Conservation (phyloP, 2,888 invertebrate genomes). For the Rugalucina vietnamica region DNA sequence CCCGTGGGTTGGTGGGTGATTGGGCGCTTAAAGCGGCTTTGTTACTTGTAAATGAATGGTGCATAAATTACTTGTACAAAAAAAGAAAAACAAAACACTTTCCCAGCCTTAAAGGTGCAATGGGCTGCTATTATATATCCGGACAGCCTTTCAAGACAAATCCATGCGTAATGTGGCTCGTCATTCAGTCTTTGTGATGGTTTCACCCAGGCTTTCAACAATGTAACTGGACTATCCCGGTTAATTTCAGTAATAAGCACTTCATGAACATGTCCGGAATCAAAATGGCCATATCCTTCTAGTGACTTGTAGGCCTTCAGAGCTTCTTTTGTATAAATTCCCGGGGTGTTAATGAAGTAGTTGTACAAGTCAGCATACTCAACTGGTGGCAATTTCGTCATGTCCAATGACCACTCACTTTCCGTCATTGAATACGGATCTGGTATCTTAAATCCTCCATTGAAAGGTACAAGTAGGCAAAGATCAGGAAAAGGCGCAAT, state of each 20-base stretch:
- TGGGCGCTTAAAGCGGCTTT: too few relatives aligned
- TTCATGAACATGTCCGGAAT: neutral
- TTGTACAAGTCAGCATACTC: slow-evolving; percentile 7
- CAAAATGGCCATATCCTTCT: slow-evolving; percentile 3
- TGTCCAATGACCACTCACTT: neutral
- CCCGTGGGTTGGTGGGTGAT: too few relatives aligned
- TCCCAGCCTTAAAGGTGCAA: neutral
- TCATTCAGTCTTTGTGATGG: neutral
- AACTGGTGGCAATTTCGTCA: slow-evolving; percentile 6
- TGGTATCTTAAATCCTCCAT: neutral
- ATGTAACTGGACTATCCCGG: neutral
- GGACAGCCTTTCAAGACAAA: neutral
- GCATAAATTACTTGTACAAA: too few relatives aligned
- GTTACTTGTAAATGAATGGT: too few relatives aligned
- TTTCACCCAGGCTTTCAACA: neutral
- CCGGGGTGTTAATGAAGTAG: slow-evolving; percentile 19
- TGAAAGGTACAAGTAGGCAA: neutral
- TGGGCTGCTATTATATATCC: neutral
- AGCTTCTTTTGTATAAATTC: slow-evolving; percentile 6
- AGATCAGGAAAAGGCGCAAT: too few relatives aligned
- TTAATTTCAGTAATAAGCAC: neutral
- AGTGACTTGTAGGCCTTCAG: slow-evolving; percentile 27
- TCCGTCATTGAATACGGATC: neutral
- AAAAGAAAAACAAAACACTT: neutral
- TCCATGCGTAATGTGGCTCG: neutral